Base-by-base conservation (phyloP, 2,888 invertebrate species). In the Sphaerophoria taeniata region DNA sequence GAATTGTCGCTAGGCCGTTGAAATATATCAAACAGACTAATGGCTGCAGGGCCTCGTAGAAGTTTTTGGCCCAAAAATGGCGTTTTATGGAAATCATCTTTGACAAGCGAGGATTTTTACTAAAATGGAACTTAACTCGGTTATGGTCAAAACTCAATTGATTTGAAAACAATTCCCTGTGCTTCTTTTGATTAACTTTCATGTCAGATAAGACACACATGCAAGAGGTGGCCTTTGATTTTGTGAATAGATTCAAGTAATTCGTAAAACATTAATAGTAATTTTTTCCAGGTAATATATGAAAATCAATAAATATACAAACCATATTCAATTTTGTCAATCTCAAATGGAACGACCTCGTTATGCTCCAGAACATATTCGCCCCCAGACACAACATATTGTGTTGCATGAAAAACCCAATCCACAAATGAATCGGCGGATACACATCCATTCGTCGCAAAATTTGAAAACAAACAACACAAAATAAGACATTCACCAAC, bases 1-100 rank as follows among this genome's bases (percentile, higher is more conserved):
- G 90, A 58, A 91, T 89, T 9, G 91, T 91, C 12, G 91, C 91
- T n/a, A 92, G 71, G 0, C 91, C 91, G 31, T 89, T 90, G 0
- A 91, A 78, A 39, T 90, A 91, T 3, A 90, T 90, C 33, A 91
- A 70, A 11, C 89, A 89, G 34, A 92, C 88, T 3, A 91, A 69
- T 0, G 92, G 92, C 63, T 89, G 89, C 45, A 91, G 79, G 11
- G 91, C 89, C 73, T 91, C 91, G 81, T 90, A 91, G n/a, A 53
- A 53, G 4, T 4, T 53, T 2, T 31, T 39, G 7, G 67, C 36
- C 7, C 36, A 24, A 7, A 67, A 39, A 9, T 39, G 2, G 5
- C 0, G 7, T 67, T 39, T 31, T 0, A 67, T 7, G 5, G 0
- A 11, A 14, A 34, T 49, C 65, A 65, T 65, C 33, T 24, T 24